Evolutionary conservation across 2,797 vertebrate species (phyloP), one percentile per base, ranked within the genome.

Genomic region (Podarcis lilfordi): DNA sequence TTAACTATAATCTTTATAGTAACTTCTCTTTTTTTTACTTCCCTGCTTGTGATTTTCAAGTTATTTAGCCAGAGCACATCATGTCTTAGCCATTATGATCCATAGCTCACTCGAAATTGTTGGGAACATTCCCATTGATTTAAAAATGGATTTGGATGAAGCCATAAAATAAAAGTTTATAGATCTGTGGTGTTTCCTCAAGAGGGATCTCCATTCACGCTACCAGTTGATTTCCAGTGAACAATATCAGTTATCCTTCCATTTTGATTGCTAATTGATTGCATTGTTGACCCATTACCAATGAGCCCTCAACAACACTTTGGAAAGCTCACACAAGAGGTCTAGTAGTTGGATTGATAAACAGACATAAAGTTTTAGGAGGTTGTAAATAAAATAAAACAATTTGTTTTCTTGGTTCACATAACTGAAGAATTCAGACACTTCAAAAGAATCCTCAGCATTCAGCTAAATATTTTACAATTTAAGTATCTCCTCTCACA

Each of bases 201-300:
- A 77, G 0, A 82, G 5, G 69, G 6, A 45, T 66, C 78, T 59
- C 0, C 4, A 66, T 43, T 86, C 71, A 66, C 27, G 43, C 10
- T 29, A 86, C 61, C 61, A 69, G 7, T 79, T 55, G 64, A 32
- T 37, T 32, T 8, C 13, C 27, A 76, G 4, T 80, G 1, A 68
- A 76, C 76, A 76, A 43, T 66, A 74, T 25, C 32, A 37, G 32
- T 85, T 29, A 64, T 25, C 43, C 2, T 86, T 80, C 64, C 45
- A 55, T 37, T 72, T 71, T 86, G 66, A 71, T 86, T 86, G 43
- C 45, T 19, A 40, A 72, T 64, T 64, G 21, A 86, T 69, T 78
- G 21, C 11, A 79, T 79, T 79, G 35, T 79, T 50, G 29, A 86
- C 11, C 64, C 35, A 68, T 8, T 74, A 25, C 7, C 50, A 68